Conservation (phyloP, 2,888 invertebrate species). For the Hydriomena furcata region DNA sequence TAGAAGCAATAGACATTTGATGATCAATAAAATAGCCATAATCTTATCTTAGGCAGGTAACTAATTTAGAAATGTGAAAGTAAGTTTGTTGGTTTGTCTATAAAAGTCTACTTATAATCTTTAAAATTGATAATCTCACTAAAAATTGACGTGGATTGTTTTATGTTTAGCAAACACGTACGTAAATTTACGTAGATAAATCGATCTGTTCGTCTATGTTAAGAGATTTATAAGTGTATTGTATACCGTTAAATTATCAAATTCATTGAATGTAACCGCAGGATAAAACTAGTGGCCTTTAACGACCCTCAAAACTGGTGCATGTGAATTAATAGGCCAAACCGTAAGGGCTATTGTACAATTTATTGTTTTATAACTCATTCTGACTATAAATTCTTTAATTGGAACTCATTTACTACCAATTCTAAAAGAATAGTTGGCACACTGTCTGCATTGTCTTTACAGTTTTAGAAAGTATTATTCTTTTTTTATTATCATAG, state of each 20-base stretch:
- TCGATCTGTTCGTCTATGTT: no score
- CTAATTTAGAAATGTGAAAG: background rate
- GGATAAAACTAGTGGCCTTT: slow-evolving; percentile 30
- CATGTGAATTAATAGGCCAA: slow-evolving; percentile 71
- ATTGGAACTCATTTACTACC: slow-evolving; percentile 61
- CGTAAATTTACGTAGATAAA: no score
- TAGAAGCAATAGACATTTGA: slow-evolving; percentile 31
- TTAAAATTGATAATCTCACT: no score
- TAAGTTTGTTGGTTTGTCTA: background rate
- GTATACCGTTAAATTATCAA: background rate
- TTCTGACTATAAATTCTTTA: slow-evolving; percentile 77
- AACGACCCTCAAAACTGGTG: slow-evolving; percentile 57
- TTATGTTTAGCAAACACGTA: no score
- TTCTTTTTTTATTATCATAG: no score
- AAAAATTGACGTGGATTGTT: no score
- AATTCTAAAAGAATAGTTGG: slow-evolving; percentile 25
- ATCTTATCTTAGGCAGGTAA: slow-evolving; percentile 23
- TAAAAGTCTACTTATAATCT: no score
- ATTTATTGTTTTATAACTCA: slow-evolving; percentile 81
- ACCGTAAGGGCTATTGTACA: slow-evolving; percentile 70
- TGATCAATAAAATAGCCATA: slow-evolving; percentile 37
- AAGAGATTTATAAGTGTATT: no score
- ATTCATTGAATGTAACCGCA: slow-evolving; percentile 6
- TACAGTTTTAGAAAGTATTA: no score
- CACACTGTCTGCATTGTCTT: background rate